phyloP scores from a whole-genome alignment of 2,113 vertebrate species.

The Perca flavescens region DNA sequence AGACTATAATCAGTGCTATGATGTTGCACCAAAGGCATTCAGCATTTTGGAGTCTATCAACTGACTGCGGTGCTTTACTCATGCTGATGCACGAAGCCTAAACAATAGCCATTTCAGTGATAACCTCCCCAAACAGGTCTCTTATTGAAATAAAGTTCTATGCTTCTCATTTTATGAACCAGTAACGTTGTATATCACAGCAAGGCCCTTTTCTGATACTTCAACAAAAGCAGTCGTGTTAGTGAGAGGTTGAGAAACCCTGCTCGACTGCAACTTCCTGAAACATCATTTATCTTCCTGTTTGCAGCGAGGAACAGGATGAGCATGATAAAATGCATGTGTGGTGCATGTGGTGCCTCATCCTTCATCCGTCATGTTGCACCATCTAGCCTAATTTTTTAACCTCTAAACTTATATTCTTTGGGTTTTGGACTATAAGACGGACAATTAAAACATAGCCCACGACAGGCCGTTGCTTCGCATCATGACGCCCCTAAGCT shows the following conservation, averaged over 20 bases:
- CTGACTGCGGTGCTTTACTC: conserved; percentile 15
- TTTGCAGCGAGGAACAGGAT: conserved; percentile 41
- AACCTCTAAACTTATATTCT: too few species aligned
- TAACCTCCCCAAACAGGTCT: neutral
- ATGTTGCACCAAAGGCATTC: conserved; percentile 62
- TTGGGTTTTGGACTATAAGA: too few species aligned
- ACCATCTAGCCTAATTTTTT: neutral
- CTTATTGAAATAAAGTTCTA: neutral
- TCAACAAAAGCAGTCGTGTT: neutral
- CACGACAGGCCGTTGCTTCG: too few species aligned
- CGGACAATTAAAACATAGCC: too few species aligned
- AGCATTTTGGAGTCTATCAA: conserved; percentile 28
- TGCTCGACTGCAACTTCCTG: conserved; percentile 64
- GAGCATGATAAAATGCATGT: conserved; percentile 31
- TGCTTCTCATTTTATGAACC: neutral
- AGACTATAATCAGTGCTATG: conserved; percentile 57
- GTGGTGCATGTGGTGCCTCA: neutral
- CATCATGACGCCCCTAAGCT: too few species aligned
- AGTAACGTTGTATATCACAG: neutral
- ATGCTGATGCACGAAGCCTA: conserved; percentile 27
- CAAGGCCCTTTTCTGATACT: neutral
- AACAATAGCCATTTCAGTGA: conserved; percentile 21
- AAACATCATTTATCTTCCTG: conserved; percentile 70
- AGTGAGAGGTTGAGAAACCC: conserved; percentile 41
- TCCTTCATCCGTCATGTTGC: conserved; percentile 15